These are phyloP conservation scores for Sialia sialis DNA, from an alignment of 2,113 vertebrate species.

Conservation along the genomic window DNA sequence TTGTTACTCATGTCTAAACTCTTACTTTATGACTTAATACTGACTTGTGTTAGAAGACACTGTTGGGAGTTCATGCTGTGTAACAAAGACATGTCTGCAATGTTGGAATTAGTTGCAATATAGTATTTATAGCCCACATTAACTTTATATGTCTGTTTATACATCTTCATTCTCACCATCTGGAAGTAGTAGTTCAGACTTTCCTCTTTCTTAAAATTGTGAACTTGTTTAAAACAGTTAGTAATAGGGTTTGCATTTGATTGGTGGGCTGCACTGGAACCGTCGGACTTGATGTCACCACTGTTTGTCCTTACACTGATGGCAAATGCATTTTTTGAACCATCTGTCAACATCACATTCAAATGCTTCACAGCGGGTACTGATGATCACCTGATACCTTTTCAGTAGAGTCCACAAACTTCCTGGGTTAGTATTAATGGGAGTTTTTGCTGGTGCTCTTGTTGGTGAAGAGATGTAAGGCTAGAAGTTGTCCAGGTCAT, in stretches of 20 bases:
- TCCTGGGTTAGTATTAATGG: background rate
- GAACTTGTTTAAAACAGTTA: background rate
- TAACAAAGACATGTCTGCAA: background rate
- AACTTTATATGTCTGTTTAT: background rate
- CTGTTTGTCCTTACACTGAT: background rate
- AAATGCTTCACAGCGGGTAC: background rate
- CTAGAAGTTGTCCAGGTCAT: background rate
- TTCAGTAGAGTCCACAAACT: background rate
- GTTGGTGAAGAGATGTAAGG: background rate
- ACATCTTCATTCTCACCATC: background rate
- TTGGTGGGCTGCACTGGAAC: background rate
- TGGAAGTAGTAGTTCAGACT: background rate
- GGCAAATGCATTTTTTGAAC: background rate
- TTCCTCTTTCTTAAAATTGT: background rate
- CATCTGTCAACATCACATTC: background rate
- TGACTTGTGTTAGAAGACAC: background rate
- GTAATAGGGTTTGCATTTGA: background rate
- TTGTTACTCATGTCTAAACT: background rate
- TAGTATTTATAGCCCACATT: background rate
- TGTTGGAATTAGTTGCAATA: background rate
- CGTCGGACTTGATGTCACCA: fast-evolving
- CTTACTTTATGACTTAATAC: background rate
- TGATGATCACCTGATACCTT: background rate
- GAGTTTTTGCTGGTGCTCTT: background rate
- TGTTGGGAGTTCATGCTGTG: fast-evolving